Conservation (phyloP, 2,797 vertebrate genomes). For the Syngnathus rostellatus region DNA sequence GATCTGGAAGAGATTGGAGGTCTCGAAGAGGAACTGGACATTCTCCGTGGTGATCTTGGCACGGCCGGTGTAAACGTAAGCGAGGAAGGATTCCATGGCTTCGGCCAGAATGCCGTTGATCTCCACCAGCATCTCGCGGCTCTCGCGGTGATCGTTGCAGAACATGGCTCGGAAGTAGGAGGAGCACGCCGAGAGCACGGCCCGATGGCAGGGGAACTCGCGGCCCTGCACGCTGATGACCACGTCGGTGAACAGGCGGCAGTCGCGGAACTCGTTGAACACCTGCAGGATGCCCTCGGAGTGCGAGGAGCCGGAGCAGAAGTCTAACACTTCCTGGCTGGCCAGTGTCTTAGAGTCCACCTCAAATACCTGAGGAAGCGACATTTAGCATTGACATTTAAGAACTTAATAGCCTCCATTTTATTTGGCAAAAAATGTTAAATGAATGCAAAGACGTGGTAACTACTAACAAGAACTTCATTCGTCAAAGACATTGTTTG, state of each 20-base stretch:
- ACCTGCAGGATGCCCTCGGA: slow-evolving; percentile 91
- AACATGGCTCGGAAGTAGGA: slow-evolving; percentile 99
- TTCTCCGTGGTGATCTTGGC: slow-evolving; percentile 96
- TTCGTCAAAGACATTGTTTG: too few species aligned
- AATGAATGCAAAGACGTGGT: too few species aligned
- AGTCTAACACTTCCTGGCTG: slow-evolving; percentile 87
- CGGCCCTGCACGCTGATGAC: slow-evolving; percentile 94
- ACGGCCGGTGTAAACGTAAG: slow-evolving; percentile 93
- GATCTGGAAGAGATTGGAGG: slow-evolving; percentile 96
- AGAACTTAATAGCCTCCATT: too few species aligned
- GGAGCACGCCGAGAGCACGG: slow-evolving; percentile 92
- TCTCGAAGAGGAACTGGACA: slow-evolving; percentile 95
- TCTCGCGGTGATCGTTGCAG: slow-evolving; percentile 94
- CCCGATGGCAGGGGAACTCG: slow-evolving; percentile 95
- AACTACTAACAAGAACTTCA: too few species aligned
- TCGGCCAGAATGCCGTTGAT: slow-evolving; percentile 95
- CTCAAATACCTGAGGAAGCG: slow-evolving; percentile 76
- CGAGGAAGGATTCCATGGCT: slow-evolving; percentile 94
- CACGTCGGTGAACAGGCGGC: slow-evolving; percentile 92
- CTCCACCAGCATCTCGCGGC: slow-evolving; percentile 94
- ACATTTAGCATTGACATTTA: too few species aligned
- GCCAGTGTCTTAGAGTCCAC: slow-evolving; percentile 83
- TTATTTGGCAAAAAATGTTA: too few species aligned
- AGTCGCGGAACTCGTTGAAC: slow-evolving; percentile 93
- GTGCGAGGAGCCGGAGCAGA: slow-evolving; percentile 87